A percentile compares a stretch with the other conserved stretches of the same genome.
Evolutionary conservation across 2,113 vertebrate genomes (phyloP).

Genomic region (Cebidichthys violaceus): DNA sequence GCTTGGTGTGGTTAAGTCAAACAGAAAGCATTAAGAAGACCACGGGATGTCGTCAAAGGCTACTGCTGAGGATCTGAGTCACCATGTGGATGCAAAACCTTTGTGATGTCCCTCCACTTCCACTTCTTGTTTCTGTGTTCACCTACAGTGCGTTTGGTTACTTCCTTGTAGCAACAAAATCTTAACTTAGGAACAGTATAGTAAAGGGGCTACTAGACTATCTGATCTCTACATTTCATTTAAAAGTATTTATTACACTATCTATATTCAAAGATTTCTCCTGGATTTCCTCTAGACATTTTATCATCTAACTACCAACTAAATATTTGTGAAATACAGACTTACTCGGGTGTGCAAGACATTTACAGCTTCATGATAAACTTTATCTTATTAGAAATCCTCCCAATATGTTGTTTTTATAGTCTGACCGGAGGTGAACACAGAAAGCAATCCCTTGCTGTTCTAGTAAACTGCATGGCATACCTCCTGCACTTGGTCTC

Average conservation of each 20-base stretch:
- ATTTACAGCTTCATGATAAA: neutral
- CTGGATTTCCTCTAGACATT: neutral
- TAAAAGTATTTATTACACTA: neutral
- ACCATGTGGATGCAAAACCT: conserved; percentile 27
- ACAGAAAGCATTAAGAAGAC: conserved; percentile 75
- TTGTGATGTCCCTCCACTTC: neutral
- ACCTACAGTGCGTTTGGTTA: neutral
- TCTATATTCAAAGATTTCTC: neutral
- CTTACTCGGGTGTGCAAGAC: neutral
- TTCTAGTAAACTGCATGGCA: neutral
- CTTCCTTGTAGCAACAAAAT: neutral
- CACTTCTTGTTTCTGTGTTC: conserved; percentile 4
- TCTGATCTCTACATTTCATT: neutral
- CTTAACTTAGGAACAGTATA: neutral
- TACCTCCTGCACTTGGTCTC: neutral
- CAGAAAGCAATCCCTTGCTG: neutral
- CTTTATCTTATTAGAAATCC: neutral
- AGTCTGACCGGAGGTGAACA: neutral
- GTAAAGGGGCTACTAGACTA: neutral
- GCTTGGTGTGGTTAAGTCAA: conserved; percentile 53
- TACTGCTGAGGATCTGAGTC: conserved; percentile 36
- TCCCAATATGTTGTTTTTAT: neutral
- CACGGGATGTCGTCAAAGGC: conserved; percentile 53
- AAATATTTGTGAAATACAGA: neutral
- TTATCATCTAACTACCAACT: neutral